Conservation (phyloP, 2,113 vertebrate genomes). For the Gadus chalcogrammus region DNA sequence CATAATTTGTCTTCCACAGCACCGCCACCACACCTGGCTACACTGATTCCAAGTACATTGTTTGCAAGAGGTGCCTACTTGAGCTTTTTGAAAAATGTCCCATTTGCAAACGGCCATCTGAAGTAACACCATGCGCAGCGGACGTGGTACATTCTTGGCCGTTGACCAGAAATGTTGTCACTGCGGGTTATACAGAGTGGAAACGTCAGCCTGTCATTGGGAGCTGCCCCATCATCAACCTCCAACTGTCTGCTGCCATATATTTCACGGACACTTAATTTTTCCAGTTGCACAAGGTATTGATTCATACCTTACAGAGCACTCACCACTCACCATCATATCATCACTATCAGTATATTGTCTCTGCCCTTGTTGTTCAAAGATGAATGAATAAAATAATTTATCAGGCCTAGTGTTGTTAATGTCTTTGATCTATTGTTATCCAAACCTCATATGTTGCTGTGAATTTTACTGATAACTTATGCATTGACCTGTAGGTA, state of each 20-base stretch:
- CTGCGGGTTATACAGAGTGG: background rate
- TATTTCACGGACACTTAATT: background rate
- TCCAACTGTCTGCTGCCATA: background rate
- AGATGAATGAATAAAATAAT: background rate
- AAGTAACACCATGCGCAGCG: background rate
- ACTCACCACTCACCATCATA: too few species aligned
- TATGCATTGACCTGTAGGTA: background rate
- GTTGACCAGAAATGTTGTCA: background rate
- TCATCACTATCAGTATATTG: background rate
- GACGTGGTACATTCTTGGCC: background rate
- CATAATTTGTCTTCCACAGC: background rate
- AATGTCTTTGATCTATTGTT: too few species aligned
- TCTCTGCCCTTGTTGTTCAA: background rate
- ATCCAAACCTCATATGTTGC: background rate
- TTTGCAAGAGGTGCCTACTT: background rate
- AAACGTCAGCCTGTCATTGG: too few species aligned
- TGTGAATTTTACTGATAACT: background rate
- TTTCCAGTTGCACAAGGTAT: background rate
- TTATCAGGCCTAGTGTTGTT: background rate
- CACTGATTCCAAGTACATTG: background rate
- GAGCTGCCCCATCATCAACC: background rate
- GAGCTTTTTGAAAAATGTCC: background rate
- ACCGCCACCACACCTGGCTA: background rate
- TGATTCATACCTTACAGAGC: background rate
- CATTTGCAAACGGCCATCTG: background rate